Base-by-base conservation (phyloP, 2,113 vertebrate species). In the Lipophrys pholis region DNA sequence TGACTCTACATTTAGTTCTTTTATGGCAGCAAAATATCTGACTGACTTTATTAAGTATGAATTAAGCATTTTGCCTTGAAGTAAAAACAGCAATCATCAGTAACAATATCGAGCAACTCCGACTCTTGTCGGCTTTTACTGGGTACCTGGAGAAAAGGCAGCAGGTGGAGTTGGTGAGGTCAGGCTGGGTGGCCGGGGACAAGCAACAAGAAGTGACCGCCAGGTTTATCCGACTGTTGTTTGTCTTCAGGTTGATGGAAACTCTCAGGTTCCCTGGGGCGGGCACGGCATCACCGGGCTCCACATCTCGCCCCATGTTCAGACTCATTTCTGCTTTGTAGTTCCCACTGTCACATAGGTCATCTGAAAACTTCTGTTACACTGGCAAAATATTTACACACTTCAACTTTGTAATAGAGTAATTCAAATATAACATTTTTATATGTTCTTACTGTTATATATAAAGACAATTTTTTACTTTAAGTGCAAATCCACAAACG, bases 251-350 rank as follows among this genome's bases (percentile, higher is more conserved):
- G 11, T 87, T 59, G 1, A 95, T 60, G 49, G 86, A 39, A 1
- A 93, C 93, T 78, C 17, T 73, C 78, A 94, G 30, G 80, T 86
- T 87, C 70, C 89, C 63, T 10, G 74, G 49, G 60, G 58, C 59
- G 21, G 68, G 5, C 6, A 71, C 7, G 11, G 40, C 61, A 55
- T 75, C 66, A 5, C 66, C 82, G n/a, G 77, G 82, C 77, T 79
- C 30, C 5, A 83, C 45, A 43, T 43, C 61, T 61, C 45, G 72
- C 55, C 59, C 77, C 52, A 6, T 80, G 84, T 74, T 58, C 56
- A 94, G 73, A 51, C 78, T 94, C 92, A 95, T 92, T 80, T 80
- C 91, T 54, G 89, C 92, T 0, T 82, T 91, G 88, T 94, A 92
- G 90, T 93, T 95, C 2, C 93, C 91, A 5, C 85, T 92, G 61